Evolutionary conservation across 2,113 vertebrate species (phyloP).

Genomic region (Raja brachyura): DNA sequence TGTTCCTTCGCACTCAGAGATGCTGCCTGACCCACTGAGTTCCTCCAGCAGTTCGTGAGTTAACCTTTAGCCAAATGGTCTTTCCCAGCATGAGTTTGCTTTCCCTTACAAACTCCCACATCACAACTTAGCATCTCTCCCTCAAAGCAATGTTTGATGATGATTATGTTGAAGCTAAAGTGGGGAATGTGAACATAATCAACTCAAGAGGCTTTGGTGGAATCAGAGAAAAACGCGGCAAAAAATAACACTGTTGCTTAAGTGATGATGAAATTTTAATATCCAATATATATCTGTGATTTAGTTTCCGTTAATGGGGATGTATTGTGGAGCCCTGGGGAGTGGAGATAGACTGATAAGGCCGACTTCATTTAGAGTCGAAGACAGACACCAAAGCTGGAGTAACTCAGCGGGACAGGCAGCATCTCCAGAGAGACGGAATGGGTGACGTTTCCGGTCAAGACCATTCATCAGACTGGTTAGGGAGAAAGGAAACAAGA

Average conservation of each 20-base stretch:
- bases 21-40: too few relatives aligned
- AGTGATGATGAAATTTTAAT: neutral
- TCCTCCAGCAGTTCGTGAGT: too few relatives aligned
- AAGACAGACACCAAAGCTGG: too few relatives aligned
- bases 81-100: neutral
- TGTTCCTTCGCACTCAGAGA: too few relatives aligned
- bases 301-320: neutral
- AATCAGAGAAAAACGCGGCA: neutral
- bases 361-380: too few relatives aligned
- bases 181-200: neutral
- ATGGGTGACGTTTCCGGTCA: too few relatives aligned
- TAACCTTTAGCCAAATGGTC: too few relatives aligned
- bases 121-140: neutral
- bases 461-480: too few relatives aligned
- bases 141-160: neutral
- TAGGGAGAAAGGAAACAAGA: too few relatives aligned
- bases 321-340: neutral
- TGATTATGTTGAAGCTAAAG: neutral
- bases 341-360: neutral
- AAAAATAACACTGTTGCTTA: neutral
- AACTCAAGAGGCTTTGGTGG: neutral
- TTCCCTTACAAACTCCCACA: neutral
- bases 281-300: neutral
- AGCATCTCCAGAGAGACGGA: too few relatives aligned
- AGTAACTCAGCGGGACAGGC: too few relatives aligned